Conservation (phyloP, 2,797 vertebrate genomes). For the Lepus townsendii region DNA sequence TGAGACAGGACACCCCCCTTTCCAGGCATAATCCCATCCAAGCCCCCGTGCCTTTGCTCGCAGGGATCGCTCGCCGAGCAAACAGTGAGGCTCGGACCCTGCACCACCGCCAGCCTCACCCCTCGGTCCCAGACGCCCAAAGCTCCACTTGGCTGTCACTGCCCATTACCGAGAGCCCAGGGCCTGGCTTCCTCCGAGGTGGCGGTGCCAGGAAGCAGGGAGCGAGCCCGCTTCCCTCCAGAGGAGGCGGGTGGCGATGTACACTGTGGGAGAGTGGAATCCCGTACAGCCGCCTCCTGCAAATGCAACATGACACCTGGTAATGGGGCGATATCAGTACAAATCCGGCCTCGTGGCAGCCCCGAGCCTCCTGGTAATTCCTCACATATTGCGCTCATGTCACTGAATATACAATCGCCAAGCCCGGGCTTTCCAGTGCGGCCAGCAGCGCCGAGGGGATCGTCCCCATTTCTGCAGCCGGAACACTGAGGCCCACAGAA, state of each 20-base stretch:
- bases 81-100: background rate
- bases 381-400: conserved; percentile 37
- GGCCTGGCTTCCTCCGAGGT: accelerated
- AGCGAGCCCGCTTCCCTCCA: background rate
- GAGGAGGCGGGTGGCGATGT: conserved; percentile 6
- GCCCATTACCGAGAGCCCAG: background rate
- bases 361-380: background rate
- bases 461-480: background rate
- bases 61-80: background rate
- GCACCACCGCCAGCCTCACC: background rate
- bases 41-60: background rate
- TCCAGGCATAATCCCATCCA: background rate
- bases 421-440: background rate
- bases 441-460: too few species aligned
- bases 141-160: background rate
- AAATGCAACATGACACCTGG: conserved; percentile 71
- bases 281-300: background rate
- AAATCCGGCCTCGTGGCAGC: background rate
- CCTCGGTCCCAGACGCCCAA: background rate
- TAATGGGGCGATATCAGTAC: conserved; percentile 45
- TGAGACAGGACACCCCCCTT: background rate
- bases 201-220: background rate
- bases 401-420: background rate
- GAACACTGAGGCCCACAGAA: background rate
- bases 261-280: background rate